These are phyloP conservation scores for Odontesthes bonariensis DNA, from an alignment of 2,113 vertebrate genomes.

Conservation along the genomic window DNA sequence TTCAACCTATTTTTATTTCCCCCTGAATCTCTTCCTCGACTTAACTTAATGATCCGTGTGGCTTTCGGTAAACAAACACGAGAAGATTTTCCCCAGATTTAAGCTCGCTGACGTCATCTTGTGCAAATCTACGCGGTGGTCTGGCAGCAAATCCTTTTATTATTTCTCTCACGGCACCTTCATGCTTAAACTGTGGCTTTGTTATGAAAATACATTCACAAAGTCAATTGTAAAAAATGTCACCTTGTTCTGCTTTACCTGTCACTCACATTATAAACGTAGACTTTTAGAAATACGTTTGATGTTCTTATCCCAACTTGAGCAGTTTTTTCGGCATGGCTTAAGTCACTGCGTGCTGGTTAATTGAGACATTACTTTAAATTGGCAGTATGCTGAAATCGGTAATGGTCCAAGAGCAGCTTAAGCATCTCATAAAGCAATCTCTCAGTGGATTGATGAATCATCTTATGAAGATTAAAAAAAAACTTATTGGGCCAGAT, in stretches of 20 bases:
- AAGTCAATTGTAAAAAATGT: constrained; percentile 24
- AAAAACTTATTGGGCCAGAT: no score
- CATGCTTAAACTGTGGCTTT: constrained; percentile 42
- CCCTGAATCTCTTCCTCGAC: constrained; percentile 33
- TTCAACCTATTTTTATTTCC: constrained; percentile 57
- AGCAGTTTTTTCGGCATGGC: background rate
- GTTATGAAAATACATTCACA: constrained; percentile 17
- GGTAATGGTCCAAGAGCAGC: background rate
- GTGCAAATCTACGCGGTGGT: constrained; percentile 48
- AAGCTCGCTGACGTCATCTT: constrained; percentile 55
- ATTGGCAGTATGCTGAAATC: background rate
- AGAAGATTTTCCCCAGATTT: constrained; percentile 54
- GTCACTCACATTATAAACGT: background rate
- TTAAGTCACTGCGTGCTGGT: background rate
- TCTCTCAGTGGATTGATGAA: background rate
- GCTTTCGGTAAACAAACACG: constrained; percentile 52
- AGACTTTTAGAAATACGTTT: background rate
- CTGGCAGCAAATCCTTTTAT: constrained; percentile 49
- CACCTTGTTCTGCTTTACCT: constrained; percentile 3
- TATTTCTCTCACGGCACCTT: constrained; percentile 42
- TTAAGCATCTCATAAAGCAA: background rate
- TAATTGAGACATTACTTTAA: background rate
- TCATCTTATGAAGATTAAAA: background rate
- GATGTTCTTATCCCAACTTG: background rate
- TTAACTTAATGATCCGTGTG: constrained; percentile 50